Conservation (phyloP, 2,888 invertebrate species). For the Halictus quadricinctus region DNA sequence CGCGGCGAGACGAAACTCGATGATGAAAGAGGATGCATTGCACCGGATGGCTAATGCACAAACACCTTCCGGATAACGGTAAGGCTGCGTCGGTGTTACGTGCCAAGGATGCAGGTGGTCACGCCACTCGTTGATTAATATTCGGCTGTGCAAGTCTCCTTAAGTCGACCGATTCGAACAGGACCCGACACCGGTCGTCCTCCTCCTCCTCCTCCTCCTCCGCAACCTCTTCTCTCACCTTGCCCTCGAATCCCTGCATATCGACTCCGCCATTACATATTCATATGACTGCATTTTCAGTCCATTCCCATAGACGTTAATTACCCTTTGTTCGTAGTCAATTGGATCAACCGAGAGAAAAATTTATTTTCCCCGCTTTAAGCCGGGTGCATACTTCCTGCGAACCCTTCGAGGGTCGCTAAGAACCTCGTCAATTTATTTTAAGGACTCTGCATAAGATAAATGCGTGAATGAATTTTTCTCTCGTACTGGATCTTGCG, state of each 20-base stretch:
- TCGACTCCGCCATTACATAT: neutral
- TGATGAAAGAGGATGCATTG: conserved; percentile 64
- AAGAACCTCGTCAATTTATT: no score
- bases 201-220: conserved; percentile 28
- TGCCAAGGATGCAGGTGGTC: conserved; percentile 71
- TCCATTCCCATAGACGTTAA: neutral
- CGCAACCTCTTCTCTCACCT: conserved; percentile 49
- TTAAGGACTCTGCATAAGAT: no score
- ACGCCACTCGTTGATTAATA: conserved; percentile 64
- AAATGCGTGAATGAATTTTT: neutral
- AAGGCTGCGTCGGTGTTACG: conserved; percentile 70
- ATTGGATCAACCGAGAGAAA: neutral
- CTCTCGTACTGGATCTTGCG: neutral
- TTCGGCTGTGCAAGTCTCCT: conserved; percentile 58
- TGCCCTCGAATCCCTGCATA: conserved; percentile 39
- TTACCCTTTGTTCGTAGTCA: neutral
- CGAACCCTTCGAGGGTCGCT: neutral
- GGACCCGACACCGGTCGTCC: conserved; percentile 56
- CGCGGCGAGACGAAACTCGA: conserved; percentile 38
- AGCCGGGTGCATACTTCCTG: neutral
- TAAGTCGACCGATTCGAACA: conserved; percentile 43
- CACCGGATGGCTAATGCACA: conserved; percentile 69
- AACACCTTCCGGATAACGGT: conserved; percentile 80
- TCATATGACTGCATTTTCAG: neutral
- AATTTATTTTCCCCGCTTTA: no score